Evolutionary conservation across 1,140 invertebrate genomes (phyloP).

Genomic region (Helicoverpa armigera): DNA sequence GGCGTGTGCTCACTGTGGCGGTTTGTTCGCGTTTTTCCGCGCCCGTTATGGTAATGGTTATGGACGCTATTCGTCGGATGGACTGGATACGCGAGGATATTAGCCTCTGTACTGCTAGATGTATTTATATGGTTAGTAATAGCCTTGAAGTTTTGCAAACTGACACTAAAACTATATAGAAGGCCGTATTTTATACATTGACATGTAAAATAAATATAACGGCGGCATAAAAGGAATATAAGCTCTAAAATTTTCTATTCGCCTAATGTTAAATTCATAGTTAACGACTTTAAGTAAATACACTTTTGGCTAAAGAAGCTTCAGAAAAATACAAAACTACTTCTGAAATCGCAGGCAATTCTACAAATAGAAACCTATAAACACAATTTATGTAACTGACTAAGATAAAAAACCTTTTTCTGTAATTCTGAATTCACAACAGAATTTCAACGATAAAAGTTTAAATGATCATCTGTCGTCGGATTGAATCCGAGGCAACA

Average conservation of each 20-base stretch:
- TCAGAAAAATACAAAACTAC: no score
- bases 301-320: no score
- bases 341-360: no score
- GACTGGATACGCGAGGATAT: not conserved
- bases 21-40: slow-evolving; percentile 15
- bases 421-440: slow-evolving; percentile 15
- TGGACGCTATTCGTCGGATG: slow-evolving; percentile 4
- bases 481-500: slow-evolving; percentile 21
- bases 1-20: slow-evolving; percentile 8
- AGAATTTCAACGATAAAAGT: slow-evolving; percentile 17
- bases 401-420: slow-evolving; percentile 8
- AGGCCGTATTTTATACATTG: not conserved
- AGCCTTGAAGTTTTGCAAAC: not conserved
- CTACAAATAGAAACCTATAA: no score
- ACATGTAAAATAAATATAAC: not conserved
- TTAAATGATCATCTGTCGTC: slow-evolving; percentile 31
- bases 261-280: no score
- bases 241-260: no score
- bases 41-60: slow-evolving; percentile 28
- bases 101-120: slow-evolving; percentile 3
- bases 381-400: not conserved
- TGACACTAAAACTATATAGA: not conserved
- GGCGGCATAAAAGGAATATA: no score
- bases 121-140: not conserved
- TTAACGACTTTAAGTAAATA: no score